Percentiles rank a stretch among this genome's conserved stretches.
phyloP scores from a whole-genome alignment of 2,113 vertebrate species.

The Tetrax tetrax region DNA sequence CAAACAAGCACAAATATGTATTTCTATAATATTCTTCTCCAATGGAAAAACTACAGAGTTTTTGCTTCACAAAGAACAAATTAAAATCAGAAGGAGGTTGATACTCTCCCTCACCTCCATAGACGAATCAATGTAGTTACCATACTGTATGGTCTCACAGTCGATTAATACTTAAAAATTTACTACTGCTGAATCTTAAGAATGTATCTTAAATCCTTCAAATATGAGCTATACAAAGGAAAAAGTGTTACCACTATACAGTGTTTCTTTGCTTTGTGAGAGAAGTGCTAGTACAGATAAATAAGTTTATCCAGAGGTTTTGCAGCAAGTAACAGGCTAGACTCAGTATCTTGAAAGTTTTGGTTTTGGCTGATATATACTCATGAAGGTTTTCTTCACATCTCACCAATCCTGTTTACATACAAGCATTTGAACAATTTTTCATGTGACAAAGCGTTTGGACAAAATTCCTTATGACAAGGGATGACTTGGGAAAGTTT shows the following conservation, averaged over 20 bases:
- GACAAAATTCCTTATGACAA: neutral
- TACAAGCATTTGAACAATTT: neutral
- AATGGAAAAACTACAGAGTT: neutral
- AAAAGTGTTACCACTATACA: neutral
- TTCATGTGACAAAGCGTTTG: neutral
- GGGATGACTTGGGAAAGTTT: neutral
- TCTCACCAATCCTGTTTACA: neutral
- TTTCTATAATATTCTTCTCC: neutral
- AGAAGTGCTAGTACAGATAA: neutral
- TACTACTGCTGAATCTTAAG: neutral
- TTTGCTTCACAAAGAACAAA: neutral
- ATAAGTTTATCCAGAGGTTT: neutral
- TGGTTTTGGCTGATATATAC: neutral
- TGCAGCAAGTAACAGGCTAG: neutral
- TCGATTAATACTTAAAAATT: neutral
- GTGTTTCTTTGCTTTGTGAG: neutral
- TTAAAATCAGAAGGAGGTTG: neutral
- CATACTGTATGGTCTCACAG: neutral
- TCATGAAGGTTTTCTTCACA: neutral
- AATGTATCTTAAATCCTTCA: neutral
- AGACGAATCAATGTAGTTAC: neutral
- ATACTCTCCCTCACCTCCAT: neutral
- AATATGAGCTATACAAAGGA: neutral
- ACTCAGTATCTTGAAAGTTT: neutral
- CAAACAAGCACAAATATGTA: neutral